Evolutionary conservation across 2,113 vertebrate genomes (phyloP), one percentile per base, ranked within the genome.

Genomic region (Isichthys henryi): DNA sequence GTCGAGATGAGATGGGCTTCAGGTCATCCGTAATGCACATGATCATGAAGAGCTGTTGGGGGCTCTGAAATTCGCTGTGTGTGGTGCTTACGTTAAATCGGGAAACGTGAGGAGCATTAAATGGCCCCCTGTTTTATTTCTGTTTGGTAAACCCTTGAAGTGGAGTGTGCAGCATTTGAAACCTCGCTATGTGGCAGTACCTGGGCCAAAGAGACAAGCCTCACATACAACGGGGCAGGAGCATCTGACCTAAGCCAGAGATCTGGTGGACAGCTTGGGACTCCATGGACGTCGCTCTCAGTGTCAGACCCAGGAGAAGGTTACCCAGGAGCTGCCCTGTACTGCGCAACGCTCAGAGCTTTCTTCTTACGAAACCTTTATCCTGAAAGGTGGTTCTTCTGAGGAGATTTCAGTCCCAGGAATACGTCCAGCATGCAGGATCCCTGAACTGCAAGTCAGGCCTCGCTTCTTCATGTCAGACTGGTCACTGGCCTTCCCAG

Each of bases 61-160:
- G 58, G 80, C 9, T 70, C 53, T 35, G 43, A 43, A 15, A 4
- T 89, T 83, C 77, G 1, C 15, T 27, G 10, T 48, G 80, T 77
- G 23, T 50, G 53, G 52, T 58, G 77, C 19, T 52, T 19, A 48
- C 23, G 46, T 89, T 52, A 8, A 23, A 77, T 39, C 77, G 46
- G 50, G 52, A 85, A 84, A 89, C 84, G 11, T 48, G 80, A 39
- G 52, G 23, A 89, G 31, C 77, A 4, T 58, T 89, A 84, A 62
- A 39, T 13, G 70, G 1, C 31, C 27, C 27, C 31, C 66, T 77
- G n/a, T 84, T 45, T n/a, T 17, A 31, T 17, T 58, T 46, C 43
- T 15, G 43, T 58, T 85, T 15, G 35, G 8, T 80, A 50, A 43
- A 45, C 13, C 19, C 23, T 83, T 66, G 23, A 83, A 0, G 27